These are phyloP conservation scores for Mesoligia furuncula DNA, from an alignment of 2,888 invertebrate genomes.

Conservation along the genomic window DNA sequence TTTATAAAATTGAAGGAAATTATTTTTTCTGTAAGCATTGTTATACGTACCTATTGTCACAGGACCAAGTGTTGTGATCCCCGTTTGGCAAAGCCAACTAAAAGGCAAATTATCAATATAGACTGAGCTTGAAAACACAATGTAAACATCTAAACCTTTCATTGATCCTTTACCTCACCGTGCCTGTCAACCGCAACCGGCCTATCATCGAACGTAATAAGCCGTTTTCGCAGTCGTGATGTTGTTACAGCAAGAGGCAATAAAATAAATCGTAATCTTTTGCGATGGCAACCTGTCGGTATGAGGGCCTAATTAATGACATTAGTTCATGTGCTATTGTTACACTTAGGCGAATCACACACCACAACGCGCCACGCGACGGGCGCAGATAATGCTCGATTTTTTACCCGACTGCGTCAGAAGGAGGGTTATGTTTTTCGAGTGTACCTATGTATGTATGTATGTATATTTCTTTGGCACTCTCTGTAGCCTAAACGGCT, in stretches of 20 bases:
- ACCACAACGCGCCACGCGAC: too few relatives aligned
- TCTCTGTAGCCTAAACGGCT: too few relatives aligned
- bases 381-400: not conserved
- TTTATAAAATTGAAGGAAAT: not conserved
- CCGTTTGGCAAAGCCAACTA: not conserved
- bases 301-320: slow-evolving; percentile 16
- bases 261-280: slow-evolving; percentile 33
- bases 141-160: not conserved
- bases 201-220: slow-evolving; percentile 27
- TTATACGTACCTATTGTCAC: not conserved
- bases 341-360: not conserved
- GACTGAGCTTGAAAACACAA: not conserved
- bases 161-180: not conserved
- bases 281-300: slow-evolving; percentile 16
- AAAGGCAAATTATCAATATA: not conserved
- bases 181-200: not conserved
- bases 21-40: not conserved
- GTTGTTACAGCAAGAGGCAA: slow-evolving; percentile 34
- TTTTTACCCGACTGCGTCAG: too few relatives aligned
- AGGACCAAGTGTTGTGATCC: not conserved
- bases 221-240: slow-evolving; percentile 16
- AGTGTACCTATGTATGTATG: too few relatives aligned
- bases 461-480: too few relatives aligned
- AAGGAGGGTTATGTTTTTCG: too few relatives aligned
- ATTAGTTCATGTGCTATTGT: slow-evolving; percentile 32